phyloP scores from a whole-genome alignment of 1,140 invertebrate genomes.

The Drosophila carrolli region DNA sequence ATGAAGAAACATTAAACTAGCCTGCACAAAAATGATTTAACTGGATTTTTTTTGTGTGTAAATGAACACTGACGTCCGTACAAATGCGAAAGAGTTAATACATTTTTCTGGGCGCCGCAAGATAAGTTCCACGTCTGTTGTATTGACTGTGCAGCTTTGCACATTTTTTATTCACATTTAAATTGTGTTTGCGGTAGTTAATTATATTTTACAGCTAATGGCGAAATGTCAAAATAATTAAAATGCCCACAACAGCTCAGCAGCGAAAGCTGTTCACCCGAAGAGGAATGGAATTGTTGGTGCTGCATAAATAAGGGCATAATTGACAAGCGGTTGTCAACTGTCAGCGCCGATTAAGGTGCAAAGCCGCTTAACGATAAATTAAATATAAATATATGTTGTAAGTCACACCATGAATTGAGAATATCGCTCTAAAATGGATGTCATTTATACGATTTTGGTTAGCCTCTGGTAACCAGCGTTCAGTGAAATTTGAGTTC shows the following conservation, averaged over 20 bases:
- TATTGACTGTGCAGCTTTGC: constrained; percentile 7
- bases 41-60: not conserved
- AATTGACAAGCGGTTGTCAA: constrained; percentile 75
- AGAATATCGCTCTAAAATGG: not conserved
- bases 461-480: not conserved
- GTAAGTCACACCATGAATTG: constrained; percentile 23
- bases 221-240: constrained; percentile 82
- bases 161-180: constrained; percentile 69
- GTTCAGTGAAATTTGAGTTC: not conserved
- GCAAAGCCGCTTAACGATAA: constrained; percentile 72
- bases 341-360: constrained; percentile 73
- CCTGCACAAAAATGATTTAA: too few species aligned
- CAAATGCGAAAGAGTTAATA: constrained; percentile 7
- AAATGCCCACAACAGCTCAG: constrained; percentile 50
- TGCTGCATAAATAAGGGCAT: constrained; percentile 29
- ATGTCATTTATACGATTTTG: constrained; percentile 3
- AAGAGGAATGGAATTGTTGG: constrained; percentile 13
- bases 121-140: constrained; percentile 31
- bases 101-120: constrained; percentile 26
- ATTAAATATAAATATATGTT: constrained; percentile 69
- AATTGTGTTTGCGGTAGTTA: constrained; percentile 77
- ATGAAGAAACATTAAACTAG: too few species aligned
- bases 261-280: constrained; percentile 23
- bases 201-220: constrained; percentile 81
- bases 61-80: not conserved